Evolutionary conservation across 2,113 vertebrate species (phyloP).

Genomic region (Podocnemis expansa): DNA sequence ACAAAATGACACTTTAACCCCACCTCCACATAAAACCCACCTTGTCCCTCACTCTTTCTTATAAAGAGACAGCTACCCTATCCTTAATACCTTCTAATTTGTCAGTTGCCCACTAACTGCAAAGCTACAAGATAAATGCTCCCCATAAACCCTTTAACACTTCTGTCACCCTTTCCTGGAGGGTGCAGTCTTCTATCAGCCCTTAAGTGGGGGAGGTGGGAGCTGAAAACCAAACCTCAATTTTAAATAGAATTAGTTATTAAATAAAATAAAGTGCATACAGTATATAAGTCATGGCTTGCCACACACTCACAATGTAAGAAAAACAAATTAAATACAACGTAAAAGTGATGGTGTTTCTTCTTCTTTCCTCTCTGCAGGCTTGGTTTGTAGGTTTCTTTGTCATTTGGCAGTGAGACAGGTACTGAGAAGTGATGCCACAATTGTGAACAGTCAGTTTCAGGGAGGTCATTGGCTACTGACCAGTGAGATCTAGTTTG

Average conservation of each 20-base stretch:
- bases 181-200: not conserved
- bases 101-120: not conserved
- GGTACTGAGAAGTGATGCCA: not conserved
- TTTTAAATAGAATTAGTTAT: slow-evolving; percentile 66
- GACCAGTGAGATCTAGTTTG: not conserved
- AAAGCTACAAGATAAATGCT: not conserved
- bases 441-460: not conserved
- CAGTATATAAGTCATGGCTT: slow-evolving; percentile 55
- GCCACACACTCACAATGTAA: slow-evolving; percentile 42
- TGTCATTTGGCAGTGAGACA: not conserved
- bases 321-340: slow-evolving; percentile 34
- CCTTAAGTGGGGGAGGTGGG: not conserved
- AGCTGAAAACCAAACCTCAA: not conserved
- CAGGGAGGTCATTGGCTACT: not conserved
- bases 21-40: not conserved
- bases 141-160: not conserved
- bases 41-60: not conserved
- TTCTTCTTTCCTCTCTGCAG: not conserved
- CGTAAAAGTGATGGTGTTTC: slow-evolving; percentile 3
- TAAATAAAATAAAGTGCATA: slow-evolving; percentile 75
- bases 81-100: not conserved
- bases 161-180: not conserved
- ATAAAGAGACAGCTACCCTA: not conserved
- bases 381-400: not conserved
- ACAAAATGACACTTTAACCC: not conserved